Conservation (phyloP, 2,888 invertebrate genomes). For the Aplocera efformata region DNA sequence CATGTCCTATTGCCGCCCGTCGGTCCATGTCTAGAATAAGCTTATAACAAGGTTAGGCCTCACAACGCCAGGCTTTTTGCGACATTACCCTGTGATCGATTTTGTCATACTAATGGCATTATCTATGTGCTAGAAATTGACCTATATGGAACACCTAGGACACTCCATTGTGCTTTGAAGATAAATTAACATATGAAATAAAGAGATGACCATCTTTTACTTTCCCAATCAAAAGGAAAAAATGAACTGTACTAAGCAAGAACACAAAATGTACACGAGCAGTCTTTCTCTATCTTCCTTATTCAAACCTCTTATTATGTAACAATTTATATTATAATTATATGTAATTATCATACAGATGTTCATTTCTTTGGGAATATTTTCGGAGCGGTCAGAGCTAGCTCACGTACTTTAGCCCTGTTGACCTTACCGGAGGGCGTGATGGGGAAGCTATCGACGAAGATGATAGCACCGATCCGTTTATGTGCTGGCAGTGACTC, state of each 20-base stretch:
- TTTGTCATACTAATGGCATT: slow-evolving; percentile 1
- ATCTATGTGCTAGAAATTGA: background rate
- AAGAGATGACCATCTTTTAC: no score
- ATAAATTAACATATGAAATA: no score
- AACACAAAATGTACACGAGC: no score
- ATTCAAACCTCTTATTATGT: no score
- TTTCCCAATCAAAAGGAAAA: no score
- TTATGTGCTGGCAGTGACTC: slow-evolving; percentile 38
- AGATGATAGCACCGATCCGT: slow-evolving; percentile 43
- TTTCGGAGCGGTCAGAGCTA: slow-evolving; percentile 34
- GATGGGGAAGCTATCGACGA: slow-evolving; percentile 39
- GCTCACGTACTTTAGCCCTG: slow-evolving; percentile 37
- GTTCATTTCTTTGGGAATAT: slow-evolving; percentile 23
- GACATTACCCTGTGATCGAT: slow-evolving; percentile 8
- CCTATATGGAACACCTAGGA: background rate
- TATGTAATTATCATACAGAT: no score
- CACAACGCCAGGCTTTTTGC: slow-evolving; percentile 2
- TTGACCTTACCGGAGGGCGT: slow-evolving; percentile 49
- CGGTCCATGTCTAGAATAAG: slow-evolving; percentile 3
- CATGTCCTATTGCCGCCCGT: no score
- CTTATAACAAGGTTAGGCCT: background rate
- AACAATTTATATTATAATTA: no score
- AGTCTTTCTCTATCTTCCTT: no score
- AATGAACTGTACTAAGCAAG: no score
- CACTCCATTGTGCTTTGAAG: background rate